Evolutionary conservation across 2,113 vertebrate species (phyloP).

Genomic region (Corythornis vintsioides): DNA sequence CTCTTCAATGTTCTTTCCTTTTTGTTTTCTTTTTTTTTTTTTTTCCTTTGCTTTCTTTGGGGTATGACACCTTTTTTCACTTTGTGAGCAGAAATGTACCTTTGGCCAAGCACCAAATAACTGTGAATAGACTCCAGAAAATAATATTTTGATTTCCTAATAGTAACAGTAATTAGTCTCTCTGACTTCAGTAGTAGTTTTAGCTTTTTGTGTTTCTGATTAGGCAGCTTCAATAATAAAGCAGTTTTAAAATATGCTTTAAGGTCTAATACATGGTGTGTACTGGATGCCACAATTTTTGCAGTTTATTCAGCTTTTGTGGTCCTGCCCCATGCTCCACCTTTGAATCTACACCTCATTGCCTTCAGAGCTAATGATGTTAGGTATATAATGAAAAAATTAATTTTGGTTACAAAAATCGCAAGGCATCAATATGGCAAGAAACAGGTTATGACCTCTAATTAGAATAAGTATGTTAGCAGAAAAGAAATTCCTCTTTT

Average conservation of each 20-base stretch:
- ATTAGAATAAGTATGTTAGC: not conserved
- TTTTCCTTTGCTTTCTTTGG: not conserved
- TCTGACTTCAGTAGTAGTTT: not conserved
- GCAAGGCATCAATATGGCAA: not conserved
- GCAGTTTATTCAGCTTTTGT: not conserved
- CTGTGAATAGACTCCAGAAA: not conserved
- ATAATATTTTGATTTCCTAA: not conserved
- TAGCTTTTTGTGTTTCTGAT: not conserved
- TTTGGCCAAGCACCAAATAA: not conserved
- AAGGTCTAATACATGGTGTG: not conserved
- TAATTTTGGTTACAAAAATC: not conserved
- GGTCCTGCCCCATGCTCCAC: not conserved
- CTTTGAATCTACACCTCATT: not conserved
- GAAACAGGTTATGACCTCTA: not conserved
- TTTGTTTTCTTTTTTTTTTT: not conserved
- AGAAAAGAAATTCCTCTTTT: not conserved
- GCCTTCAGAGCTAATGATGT: not conserved
- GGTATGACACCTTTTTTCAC: fast-evolving
- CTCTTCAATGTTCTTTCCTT: fast-evolving
- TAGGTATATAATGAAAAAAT: constrained; percentile 6
- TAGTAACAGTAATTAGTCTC: not conserved
- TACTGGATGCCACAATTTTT: not conserved
- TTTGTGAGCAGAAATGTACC: not conserved
- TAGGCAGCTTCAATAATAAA: constrained; percentile 10
- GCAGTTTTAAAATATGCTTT: not conserved